Percentiles rank a stretch among this genome's conserved stretches.
Evolutionary conservation across 30 jellyfish, hydroid and myxozoan species (phyloP).

Genomic region (Clytia hemisphaerica): DNA sequence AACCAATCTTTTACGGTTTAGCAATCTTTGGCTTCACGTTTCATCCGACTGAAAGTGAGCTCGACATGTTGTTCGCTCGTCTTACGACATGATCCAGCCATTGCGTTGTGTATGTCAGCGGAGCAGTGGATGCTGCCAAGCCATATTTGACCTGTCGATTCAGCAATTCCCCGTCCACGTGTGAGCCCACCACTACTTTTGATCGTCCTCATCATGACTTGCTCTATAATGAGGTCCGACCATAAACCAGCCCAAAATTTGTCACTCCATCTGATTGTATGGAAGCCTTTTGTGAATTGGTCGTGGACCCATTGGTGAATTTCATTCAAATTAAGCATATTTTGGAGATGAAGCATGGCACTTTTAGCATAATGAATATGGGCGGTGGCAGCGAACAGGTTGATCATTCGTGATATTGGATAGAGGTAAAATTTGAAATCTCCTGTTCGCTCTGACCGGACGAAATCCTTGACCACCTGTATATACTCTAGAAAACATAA

Average conservation of each 20-base stretch:
- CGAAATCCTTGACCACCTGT: constrained; percentile 7
- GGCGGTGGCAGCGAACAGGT: constrained; percentile 36
- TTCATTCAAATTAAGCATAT: constrained; percentile 15
- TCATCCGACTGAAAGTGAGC: constrained; percentile 1
- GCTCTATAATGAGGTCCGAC: constrained; percentile 36
- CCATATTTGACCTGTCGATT: constrained; percentile 21
- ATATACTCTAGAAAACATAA: too few relatives aligned
- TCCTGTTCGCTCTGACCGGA: constrained; percentile 42
- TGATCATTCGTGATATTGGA: constrained; percentile 23
- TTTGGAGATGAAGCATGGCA: constrained; percentile 19
- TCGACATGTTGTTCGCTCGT: constrained; percentile 40
- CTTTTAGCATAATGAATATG: too few relatives aligned
- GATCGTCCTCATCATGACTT: constrained; percentile 36
- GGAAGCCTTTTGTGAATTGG: constrained; percentile 27
- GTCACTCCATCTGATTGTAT: constrained; percentile 33
- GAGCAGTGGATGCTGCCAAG: constrained; percentile 26
- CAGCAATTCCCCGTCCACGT: constrained; percentile 35
- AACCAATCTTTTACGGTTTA: constrained; percentile 13
- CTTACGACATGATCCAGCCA: constrained; percentile 21
- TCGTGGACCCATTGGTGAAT: constrained; percentile 26
- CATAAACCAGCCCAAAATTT: too few relatives aligned
- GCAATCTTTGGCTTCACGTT: constrained; percentile 5
- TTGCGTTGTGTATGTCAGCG: constrained; percentile 32
- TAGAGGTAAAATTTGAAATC: constrained; percentile 22
- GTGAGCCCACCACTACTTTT: constrained; percentile 38